Conservation (phyloP, 2,888 invertebrate species). For the Cerastoderma edule region DNA sequence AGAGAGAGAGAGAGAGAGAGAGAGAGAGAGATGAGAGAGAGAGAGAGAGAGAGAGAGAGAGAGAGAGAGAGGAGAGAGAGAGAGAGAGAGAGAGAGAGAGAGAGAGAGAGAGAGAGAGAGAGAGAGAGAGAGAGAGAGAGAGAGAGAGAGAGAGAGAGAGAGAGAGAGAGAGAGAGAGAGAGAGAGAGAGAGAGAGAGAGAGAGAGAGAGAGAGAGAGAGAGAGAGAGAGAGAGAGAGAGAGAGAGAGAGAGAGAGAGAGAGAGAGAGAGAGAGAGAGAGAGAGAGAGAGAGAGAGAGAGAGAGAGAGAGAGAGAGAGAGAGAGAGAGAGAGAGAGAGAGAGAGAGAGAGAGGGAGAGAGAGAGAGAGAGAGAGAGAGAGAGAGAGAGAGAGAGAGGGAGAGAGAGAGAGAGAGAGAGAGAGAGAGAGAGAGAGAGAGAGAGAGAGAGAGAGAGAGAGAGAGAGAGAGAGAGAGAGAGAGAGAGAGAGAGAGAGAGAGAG, state of each 20-base stretch:
- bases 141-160: too few relatives aligned
- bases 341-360: slow-evolving; percentile 18
- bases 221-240: slow-evolving; percentile 19
- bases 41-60: too few relatives aligned
- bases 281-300: slow-evolving; percentile 18
- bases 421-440: slow-evolving; percentile 13
- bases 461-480: slow-evolving; percentile 6
- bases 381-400: slow-evolving; percentile 19
- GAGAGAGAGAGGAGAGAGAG: too few relatives aligned
- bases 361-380: slow-evolving; percentile 19
- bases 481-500: slow-evolving; percentile 14
- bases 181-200: slow-evolving; percentile 19
- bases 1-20: too few relatives aligned
- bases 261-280: slow-evolving; percentile 18
- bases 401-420: slow-evolving; percentile 16
- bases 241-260: slow-evolving; percentile 19
- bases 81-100: too few relatives aligned
- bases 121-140: too few relatives aligned
- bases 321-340: slow-evolving; percentile 16
- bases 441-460: slow-evolving; percentile 18
- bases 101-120: too few relatives aligned
- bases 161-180: too few relatives aligned
- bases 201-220: slow-evolving; percentile 19
- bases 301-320: slow-evolving; percentile 18
- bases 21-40: too few relatives aligned